A percentile compares a stretch with the other conserved stretches of the same genome.
Evolutionary conservation across 2,797 vertebrate genomes (phyloP).

Genomic region (Enteromius unitaeniatus): DNA sequence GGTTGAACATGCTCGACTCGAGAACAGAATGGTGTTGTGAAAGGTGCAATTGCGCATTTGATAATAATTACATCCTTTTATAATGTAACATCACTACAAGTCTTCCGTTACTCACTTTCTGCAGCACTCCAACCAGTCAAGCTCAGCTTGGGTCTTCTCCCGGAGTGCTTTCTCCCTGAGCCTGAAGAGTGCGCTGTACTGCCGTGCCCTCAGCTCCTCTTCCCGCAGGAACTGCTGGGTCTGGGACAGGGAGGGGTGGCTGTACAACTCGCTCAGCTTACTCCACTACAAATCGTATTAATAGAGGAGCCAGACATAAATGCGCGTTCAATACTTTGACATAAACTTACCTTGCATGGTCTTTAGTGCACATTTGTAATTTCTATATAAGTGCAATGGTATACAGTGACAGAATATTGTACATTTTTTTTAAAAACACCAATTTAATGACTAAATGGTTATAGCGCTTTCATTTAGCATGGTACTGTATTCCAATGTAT

Average conservation of each 20-base stretch:
- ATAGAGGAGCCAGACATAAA: slow-evolving; percentile 31
- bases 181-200: slow-evolving; percentile 70
- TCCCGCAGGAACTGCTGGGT: slow-evolving; percentile 66
- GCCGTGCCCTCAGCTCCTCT: slow-evolving; percentile 67
- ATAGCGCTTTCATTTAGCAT: not conserved
- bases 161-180: slow-evolving; percentile 67
- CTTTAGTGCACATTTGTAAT: slow-evolving; percentile 13
- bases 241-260: slow-evolving; percentile 59
- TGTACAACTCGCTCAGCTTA: slow-evolving; percentile 15
- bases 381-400: not conserved
- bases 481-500: not conserved
- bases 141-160: slow-evolving; percentile 67
- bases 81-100: slow-evolving; percentile 2
- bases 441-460: not conserved
- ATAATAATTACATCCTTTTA: not conserved
- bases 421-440: not conserved
- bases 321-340: slow-evolving; percentile 16
- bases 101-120: slow-evolving; percentile 63
- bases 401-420: not conserved
- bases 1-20: not conserved
- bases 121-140: slow-evolving; percentile 68
- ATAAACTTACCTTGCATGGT: not conserved
- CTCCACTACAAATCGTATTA: slow-evolving; percentile 62
- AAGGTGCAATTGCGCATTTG: not conserved
- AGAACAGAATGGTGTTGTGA: not conserved